Conservation (phyloP, 2,113 vertebrate species). For the Peucedramus taeniatus region DNA sequence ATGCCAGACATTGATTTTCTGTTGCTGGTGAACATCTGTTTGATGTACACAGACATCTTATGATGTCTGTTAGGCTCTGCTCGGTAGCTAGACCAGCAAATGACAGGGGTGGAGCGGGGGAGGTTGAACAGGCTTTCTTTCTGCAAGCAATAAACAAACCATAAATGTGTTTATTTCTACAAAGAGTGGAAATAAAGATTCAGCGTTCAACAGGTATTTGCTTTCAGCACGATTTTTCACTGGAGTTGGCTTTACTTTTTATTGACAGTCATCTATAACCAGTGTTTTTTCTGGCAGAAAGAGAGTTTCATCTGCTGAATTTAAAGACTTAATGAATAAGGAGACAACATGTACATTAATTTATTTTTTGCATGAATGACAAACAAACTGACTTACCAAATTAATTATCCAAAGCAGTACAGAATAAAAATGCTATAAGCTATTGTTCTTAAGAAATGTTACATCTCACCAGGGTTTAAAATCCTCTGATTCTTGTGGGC, state of each 20-base stretch:
- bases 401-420: not conserved
- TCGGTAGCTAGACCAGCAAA: not conserved
- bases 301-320: not conserved
- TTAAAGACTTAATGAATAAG: not conserved
- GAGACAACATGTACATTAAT: not conserved
- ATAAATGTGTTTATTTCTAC: slow-evolving; percentile 25
- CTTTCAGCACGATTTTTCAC: not conserved
- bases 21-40: not conserved
- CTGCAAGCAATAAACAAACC: slow-evolving; percentile 11
- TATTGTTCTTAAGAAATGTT: slow-evolving; percentile 45
- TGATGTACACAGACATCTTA: not conserved
- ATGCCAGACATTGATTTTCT: slow-evolving; percentile 12
- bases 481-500: slow-evolving; percentile 38
- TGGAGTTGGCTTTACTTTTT: not conserved
- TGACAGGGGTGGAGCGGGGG: not conserved
- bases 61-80: not conserved
- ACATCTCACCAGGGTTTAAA: slow-evolving; percentile 21
- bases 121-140: not conserved
- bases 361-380: not conserved
- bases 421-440: slow-evolving; percentile 10
- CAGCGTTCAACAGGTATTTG: not conserved
- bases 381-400: not conserved
- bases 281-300: not conserved
- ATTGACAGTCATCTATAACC: not conserved
- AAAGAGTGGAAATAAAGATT: not conserved